Evolutionary conservation across 1,140 invertebrate genomes (phyloP), one percentile per base, ranked within the genome.

Genomic region (Colletes latitarsis): DNA sequence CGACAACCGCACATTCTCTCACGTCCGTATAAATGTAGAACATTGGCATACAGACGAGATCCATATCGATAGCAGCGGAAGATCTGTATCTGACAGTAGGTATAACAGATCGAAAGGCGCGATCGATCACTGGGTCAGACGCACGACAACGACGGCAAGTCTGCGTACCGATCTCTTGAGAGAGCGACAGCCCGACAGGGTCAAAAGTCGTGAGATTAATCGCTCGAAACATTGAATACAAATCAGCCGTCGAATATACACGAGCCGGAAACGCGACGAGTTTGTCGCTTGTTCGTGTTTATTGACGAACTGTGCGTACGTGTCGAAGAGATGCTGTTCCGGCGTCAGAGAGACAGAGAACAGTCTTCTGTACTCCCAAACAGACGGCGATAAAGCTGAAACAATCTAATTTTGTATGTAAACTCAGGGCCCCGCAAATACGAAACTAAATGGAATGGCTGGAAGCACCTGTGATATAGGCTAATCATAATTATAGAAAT

Each of bases 131-230:
- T 15, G 52, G 10, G 21, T 52, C 77, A 70, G 77, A 68, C 63
- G 52, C 15, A 64, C 72, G 78, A 80, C 73, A 78, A 19, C 49
- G 68, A 69, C 64, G 52, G 30, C 73, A 62, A 64, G 17, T 68
- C 71, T 53, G 64, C n/a, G 19, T 14, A 49, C 49, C 6, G 68
- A 46, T 41, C 57, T 58, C 52, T n/a, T 15, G 75, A 64, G 68
- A 58, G 69, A 76, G 55, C 60, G 77, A 83, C 81, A 75, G 78
- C 49, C 55, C 39, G 81, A 80, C 81, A 69, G 77, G 81, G 81
- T 83, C 81, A 83, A 74, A 80, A 78, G 81, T 83, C 77, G 81
- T 58, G 62, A 81, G 81, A 83, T 83, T 83, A 83, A 83, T 83
- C 81, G 81, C 17, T 70, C 30, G 77, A 57, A 69, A 83, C 62